These are phyloP conservation scores for Mormyrops attenuatus DNA, from an alignment of 2,797 vertebrate genomes.

Conservation along the genomic window DNA sequence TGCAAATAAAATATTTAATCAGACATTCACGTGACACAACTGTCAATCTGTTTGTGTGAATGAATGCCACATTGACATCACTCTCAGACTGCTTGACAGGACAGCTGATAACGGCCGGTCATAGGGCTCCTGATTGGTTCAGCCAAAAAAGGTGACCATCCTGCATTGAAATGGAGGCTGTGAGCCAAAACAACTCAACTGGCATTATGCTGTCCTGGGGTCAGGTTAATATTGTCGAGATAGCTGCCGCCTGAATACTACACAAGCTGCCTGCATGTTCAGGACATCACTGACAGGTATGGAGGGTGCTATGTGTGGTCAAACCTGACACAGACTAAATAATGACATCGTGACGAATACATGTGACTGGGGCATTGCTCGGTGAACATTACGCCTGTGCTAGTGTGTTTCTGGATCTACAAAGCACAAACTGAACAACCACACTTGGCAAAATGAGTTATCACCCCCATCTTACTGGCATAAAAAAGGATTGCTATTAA, in stretches of 20 bases:
- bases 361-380: background rate
- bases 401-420: background rate
- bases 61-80: background rate
- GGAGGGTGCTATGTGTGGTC: background rate
- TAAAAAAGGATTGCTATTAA: background rate
- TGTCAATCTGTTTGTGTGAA: background rate
- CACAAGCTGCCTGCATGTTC: background rate
- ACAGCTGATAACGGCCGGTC: background rate
- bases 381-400: background rate
- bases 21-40: slow-evolving; percentile 19
- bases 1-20: slow-evolving; percentile 31
- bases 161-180: background rate
- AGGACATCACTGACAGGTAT: background rate
- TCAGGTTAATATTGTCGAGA: background rate
- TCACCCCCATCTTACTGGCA: background rate
- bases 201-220: background rate
- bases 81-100: background rate
- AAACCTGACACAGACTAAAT: background rate
- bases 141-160: background rate
- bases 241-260: background rate
- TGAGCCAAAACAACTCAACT: background rate
- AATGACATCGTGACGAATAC: background rate
- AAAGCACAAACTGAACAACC: background rate
- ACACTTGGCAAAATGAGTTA: background rate
- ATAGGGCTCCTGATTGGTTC: background rate